Conservation (phyloP, 1,140 invertebrate genomes). For the Euschistus heros region DNA sequence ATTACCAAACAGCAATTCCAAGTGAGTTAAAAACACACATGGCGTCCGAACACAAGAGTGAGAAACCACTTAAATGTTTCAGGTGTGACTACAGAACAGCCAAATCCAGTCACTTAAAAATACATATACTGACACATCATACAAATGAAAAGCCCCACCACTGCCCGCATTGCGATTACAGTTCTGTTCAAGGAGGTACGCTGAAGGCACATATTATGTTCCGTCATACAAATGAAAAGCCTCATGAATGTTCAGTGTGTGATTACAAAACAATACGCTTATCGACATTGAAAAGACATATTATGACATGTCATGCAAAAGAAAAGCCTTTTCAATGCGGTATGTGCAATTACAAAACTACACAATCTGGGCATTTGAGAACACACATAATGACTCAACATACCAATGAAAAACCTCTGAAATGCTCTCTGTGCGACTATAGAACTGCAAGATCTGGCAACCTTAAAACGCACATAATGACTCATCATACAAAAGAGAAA, state of each 20-base stretch:
- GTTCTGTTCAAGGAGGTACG: not conserved
- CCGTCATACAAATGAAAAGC: not conserved
- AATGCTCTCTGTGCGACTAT: not conserved
- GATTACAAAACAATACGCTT: not conserved
- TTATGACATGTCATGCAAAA: not conserved
- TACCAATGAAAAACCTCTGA: conserved; percentile 3
- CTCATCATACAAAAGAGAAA: conserved; percentile 5
- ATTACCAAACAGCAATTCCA: too few species aligned
- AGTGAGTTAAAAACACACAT: too few species aligned
- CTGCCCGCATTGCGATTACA: too few species aligned
- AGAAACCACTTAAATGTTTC: too few species aligned
- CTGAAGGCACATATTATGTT: not conserved
- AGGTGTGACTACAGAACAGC: too few species aligned
- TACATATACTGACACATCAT: too few species aligned
- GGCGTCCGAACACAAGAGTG: too few species aligned
- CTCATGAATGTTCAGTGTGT: not conserved
- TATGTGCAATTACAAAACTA: not conserved
- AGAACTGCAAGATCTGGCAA: not conserved
- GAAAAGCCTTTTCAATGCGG: not conserved
- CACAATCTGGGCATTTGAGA: not conserved
- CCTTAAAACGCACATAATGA: conserved; percentile 17
- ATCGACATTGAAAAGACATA: not conserved
- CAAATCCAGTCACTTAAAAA: too few species aligned
- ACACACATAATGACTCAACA: not conserved
- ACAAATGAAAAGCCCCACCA: too few species aligned